Evolutionary conservation across 2,113 vertebrate genomes (phyloP), one percentile per base, ranked within the genome.

Genomic region (Apteryx mantelli): DNA sequence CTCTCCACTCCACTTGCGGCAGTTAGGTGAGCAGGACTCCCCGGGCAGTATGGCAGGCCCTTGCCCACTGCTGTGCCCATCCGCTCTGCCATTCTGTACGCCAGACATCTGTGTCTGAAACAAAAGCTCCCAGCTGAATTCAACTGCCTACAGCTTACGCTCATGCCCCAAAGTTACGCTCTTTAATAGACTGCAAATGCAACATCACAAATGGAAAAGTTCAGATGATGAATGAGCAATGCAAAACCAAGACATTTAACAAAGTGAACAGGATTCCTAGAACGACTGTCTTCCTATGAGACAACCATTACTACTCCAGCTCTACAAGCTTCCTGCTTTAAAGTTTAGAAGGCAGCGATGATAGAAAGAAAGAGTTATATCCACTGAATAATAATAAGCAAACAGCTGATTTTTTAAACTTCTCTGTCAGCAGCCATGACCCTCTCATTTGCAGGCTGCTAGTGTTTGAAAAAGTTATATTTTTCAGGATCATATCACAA

Each of bases 231-330:
- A 82, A 64, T 0, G 4, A 68, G 22, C 56, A 85, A 48, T 0
- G 11, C n/a, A 91, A 89, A 87, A 25, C 24, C 42, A 89, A 85
- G 70, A 38, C 16, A 53, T 28, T 58, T 38, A 70, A 46, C 0
- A 6, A 68, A 87, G 36, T 7, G 4, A 66, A 75, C 32, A 68
- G 7, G 15, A 64, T 77, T 91, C 24, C 46, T 60, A 42, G 40
- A 80, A 86, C 32, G 28, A 16, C 9, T 69, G 30, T 24, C 38
- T 52, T 95, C 52, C 40, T 3, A 13, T 0, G 0, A 71, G 13
- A 24, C 34, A 60, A 9, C 7, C 26, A n/a, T 30, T 4, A 13
- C 5, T 34, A 48, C 13, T 70, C 22, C 60, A 68, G 24, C 24
- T 76, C 34, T 40, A 48, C 8, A 74, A 55, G 25, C 6, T 28